Conservation (phyloP, 1,140 invertebrate species). For the Pollicipes pollicipes region DNA sequence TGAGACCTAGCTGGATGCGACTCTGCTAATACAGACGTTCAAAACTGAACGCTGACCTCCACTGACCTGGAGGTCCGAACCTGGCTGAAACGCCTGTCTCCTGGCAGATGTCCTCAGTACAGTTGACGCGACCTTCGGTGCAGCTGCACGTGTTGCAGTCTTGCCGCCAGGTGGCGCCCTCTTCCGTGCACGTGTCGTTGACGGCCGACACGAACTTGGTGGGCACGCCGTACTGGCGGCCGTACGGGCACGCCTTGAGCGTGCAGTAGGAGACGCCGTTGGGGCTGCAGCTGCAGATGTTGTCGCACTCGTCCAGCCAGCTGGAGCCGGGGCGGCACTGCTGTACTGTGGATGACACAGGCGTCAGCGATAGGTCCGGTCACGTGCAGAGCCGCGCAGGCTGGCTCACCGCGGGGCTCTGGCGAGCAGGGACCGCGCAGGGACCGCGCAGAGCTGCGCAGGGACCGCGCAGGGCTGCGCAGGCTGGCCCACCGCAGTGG, state of each 20-base stretch:
- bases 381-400: no score
- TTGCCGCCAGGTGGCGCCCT: constrained; percentile 7
- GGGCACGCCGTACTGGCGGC: constrained; percentile 6
- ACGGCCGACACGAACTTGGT: neutral
- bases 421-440: no score
- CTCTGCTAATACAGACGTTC: no score
- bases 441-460: no score
- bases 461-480: no score
- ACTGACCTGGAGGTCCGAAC: neutral
- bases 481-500: no score
- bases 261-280: constrained; percentile 4
- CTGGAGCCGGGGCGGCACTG: constrained; percentile 6
- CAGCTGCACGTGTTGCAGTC: constrained; percentile 11
- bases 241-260: neutral
- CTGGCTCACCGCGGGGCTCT: no score
- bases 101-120: neutral
- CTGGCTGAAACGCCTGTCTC: neutral
- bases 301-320: constrained; percentile 6
- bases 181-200: neutral
- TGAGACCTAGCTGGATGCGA: no score
- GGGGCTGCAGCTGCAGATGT: constrained; percentile 6
- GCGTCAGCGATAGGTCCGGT: neutral
- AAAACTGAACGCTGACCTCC: no score
- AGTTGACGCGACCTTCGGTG: constrained; percentile 3
- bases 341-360: neutral